A percentile compares a stretch with the other conserved stretches of the same genome.
Evolutionary conservation across 2,797 vertebrate genomes (phyloP).

Genomic region (Gallirallus australis): DNA sequence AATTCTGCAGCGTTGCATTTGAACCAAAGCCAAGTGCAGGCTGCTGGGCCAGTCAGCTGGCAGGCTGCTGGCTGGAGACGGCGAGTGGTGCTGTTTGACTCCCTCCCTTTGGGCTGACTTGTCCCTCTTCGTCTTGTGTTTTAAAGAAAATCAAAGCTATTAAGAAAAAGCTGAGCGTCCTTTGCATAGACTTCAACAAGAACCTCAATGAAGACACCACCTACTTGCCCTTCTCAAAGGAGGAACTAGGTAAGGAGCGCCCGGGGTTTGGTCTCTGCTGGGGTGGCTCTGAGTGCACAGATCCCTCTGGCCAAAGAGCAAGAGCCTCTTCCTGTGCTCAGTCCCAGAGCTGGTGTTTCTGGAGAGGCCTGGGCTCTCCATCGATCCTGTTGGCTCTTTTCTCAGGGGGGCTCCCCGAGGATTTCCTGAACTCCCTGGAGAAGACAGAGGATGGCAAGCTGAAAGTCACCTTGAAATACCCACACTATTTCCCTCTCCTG

Average conservation of each 20-base stretch:
- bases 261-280: rapidly evolving
- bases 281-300: background rate
- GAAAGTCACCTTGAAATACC: conserved; percentile 96
- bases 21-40: background rate
- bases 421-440: conserved; percentile 93
- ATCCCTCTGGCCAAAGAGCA: background rate
- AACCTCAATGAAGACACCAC: conserved; percentile 96
- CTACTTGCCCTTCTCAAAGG: conserved; percentile 85
- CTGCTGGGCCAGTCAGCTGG: background rate
- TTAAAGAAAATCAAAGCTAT: conserved; percentile 92
- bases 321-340: background rate
- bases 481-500: conserved; percentile 96
- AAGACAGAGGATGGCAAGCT: conserved; percentile 85
- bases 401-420: conserved; percentile 93
- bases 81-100: background rate
- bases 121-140: rapidly evolving
- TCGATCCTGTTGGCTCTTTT: background rate
- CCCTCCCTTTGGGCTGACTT: background rate
- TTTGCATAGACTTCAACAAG: conserved; percentile 97
- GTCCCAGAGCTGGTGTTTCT: background rate
- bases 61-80: background rate
- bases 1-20: background rate
- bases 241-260: conserved; percentile 85
- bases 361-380: background rate
- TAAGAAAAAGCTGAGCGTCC: conserved; percentile 92